Base-by-base conservation (phyloP, 1,140 invertebrate genomes). In the Pogonomyrmex barbatus region DNA sequence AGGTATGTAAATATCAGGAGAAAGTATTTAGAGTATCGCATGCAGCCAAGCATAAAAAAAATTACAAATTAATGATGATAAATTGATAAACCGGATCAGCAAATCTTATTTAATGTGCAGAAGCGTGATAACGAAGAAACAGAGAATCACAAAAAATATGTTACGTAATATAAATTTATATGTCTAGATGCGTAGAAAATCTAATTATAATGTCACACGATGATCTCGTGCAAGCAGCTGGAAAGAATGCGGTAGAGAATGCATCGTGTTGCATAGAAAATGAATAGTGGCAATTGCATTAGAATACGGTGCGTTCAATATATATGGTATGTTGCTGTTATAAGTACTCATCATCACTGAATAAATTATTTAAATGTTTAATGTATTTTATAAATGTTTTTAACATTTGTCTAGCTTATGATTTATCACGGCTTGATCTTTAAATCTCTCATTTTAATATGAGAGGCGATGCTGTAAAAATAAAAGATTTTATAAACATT, bases 241-340 rank as follows among this genome's bases (percentile, higher is more conserved):
- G 84, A 68, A 86, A 88, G 91, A 94, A 93, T 94, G 90, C 91
- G 70, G 70, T 45, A 82, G 62, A 42, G 60, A 83, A 81, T n/a
- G 24, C 24, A 83, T 84, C 54, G 77, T 62, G 77, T 67, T 77
- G 89, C 73, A 91, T 90, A 89, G 86, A 76, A 85, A 89, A 90
- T 90, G 65, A 91, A 89, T 86, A 63, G 36, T 17, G 84, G 83
- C 58, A n/a, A 14, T 42, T 71, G 71, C 65, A 84, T 91, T 65
- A 67, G 82, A 89, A 89, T 89, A 83, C 14, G 45, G 45, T 24
- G 47, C 36, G 45, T 60, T 30, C 42, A 52, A 54, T 63, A 2
- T 58, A 24, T 2, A 8, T 24, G 45, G 39, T 17, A 5, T 62
- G 42, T 75, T 39, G 36, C 52, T 14, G 6, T 17, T 42, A 42